Percentiles rank a stretch among this genome's conserved stretches.
Evolutionary conservation across 1,140 invertebrate genomes (phyloP).

Genomic region (Oscheius sp.): DNA sequence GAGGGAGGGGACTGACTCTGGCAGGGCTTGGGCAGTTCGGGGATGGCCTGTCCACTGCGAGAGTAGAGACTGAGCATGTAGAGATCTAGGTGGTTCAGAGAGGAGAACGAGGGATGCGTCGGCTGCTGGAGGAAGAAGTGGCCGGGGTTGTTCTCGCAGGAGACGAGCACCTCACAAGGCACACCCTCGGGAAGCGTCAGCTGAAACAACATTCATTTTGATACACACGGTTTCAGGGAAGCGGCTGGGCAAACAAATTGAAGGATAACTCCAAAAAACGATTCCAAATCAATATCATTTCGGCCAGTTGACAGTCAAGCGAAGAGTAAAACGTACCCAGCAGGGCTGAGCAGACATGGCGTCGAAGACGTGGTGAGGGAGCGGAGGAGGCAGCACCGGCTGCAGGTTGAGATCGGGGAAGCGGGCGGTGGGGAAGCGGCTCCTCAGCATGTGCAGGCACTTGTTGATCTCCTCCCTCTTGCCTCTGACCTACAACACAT

Average conservation of each 20-base stretch:
- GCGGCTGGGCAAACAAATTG: no score
- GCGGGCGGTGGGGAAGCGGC: conserved; percentile 54
- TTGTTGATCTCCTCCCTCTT: conserved; percentile 60
- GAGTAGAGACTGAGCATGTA: conserved; percentile 65
- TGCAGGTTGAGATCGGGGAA: conserved; percentile 60
- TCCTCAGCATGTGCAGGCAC: conserved; percentile 57
- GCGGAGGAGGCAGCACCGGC: conserved; percentile 51
- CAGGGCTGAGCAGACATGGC: conserved; percentile 33
- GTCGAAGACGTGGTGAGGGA: conserved; percentile 35
- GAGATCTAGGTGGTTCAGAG: conserved; percentile 75
- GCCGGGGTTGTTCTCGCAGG: conserved; percentile 76
- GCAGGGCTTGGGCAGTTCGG: conserved; percentile 64
- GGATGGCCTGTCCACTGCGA: conserved; percentile 61
- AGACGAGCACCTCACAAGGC: conserved; percentile 85
- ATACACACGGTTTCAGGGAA: not conserved
- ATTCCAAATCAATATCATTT: no score
- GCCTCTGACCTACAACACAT: conserved; percentile 43
- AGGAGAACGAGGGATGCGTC: conserved; percentile 82
- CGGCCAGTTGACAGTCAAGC: not conserved
- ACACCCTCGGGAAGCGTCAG: conserved; percentile 81
- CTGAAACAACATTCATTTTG: conserved; percentile 67
- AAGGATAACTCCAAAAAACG: no score
- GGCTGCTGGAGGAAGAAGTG: conserved; percentile 87
- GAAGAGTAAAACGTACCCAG: conserved; percentile 29
- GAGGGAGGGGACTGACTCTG: conserved; percentile 35